Evolutionary conservation across 2,797 vertebrate genomes (phyloP), one percentile per base, ranked within the genome.

Genomic region (Chaenodraco wilsoni): DNA sequence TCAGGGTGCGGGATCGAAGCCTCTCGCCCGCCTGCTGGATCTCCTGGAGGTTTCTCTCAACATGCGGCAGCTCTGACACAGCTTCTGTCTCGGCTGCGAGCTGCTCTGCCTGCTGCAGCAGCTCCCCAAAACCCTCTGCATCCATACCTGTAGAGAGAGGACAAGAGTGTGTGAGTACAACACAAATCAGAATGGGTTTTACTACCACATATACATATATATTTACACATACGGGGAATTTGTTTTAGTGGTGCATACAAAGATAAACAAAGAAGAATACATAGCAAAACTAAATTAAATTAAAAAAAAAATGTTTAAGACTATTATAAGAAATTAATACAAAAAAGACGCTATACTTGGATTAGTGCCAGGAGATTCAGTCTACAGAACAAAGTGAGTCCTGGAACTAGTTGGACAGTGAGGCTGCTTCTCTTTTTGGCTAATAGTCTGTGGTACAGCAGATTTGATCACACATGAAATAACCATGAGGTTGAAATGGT

Each of bases 61-160:
- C 96, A 0, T 97, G 98, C 0, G 98, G 98, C 58, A 99, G 93
- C 90, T 99, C 98, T 0, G 97, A 98, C 65, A 98, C 96, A 0
- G 98, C 98, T 75, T 98, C 97, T 0, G 97, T 99, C 92, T 99
- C 98, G 0, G 98, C 98, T 13, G 98, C 98, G 13, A 99, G 95
- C 93, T 99, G 97, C 76, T 99, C 97, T 2, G 98, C 98, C 85
- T 99, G 98, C 93, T 99, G 97, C 83, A 99, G 94, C 33, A 99
- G 96, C 86, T 99, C 98, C 21, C 96, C 97, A 52, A 99, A 99
- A 6, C 97, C 97, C 72, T 99, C 98, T 0, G 94, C 91, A 73
- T 99, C 98, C 98, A 99, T 99, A 37, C 51, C 65, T 75, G 48
- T 76, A 12, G 0, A 69, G 3, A 59, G 41, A 74, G 19, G 74